Percentiles rank a stretch among this genome's conserved stretches.
Evolutionary conservation across 2,797 vertebrate species (phyloP).

Genomic region (Choloepus didactylus): DNA sequence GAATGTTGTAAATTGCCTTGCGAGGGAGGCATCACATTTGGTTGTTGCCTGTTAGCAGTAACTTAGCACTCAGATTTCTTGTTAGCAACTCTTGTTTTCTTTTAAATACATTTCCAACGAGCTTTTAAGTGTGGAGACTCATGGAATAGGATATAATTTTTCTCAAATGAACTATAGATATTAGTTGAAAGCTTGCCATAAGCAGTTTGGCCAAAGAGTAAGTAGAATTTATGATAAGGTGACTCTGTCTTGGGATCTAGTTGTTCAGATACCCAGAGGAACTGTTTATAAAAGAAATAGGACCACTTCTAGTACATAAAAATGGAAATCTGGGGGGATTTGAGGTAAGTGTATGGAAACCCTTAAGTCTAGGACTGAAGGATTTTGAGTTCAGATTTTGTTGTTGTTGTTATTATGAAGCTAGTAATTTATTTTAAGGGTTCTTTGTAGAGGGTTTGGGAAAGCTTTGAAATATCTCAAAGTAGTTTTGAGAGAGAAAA

Average conservation of each 20-base stretch:
- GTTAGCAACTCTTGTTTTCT: conserved; percentile 47
- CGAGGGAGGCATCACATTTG: conserved; percentile 55
- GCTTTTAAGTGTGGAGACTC: neutral
- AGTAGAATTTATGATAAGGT: conserved; percentile 21
- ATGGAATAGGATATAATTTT: conserved; percentile 32
- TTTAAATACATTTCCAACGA: conserved; percentile 27
- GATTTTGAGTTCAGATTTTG: conserved; percentile 75
- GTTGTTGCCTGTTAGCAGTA: conserved; percentile 48
- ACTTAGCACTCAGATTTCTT: conserved; percentile 62
- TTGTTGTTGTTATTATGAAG: conserved; percentile 71
- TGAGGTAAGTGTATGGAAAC: conserved; percentile 61
- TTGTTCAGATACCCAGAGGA: neutral
- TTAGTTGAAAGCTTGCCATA: conserved; percentile 38
- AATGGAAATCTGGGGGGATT: neutral
- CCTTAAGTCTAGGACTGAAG: conserved; percentile 72
- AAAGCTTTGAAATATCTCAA: conserved; percentile 50
- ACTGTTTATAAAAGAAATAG: neutral
- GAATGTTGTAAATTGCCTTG: conserved; percentile 60
- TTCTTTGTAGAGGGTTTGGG: neutral
- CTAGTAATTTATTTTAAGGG: conserved; percentile 51
- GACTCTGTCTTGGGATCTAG: neutral
- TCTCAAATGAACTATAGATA: conserved; percentile 22
- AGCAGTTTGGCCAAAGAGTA: neutral
- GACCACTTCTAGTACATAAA: neutral
- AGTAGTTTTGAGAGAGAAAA: conserved; percentile 63